Evolutionary conservation across 2,113 vertebrate genomes (phyloP), one percentile per base, ranked within the genome.

Genomic region (Prolemur simus): DNA sequence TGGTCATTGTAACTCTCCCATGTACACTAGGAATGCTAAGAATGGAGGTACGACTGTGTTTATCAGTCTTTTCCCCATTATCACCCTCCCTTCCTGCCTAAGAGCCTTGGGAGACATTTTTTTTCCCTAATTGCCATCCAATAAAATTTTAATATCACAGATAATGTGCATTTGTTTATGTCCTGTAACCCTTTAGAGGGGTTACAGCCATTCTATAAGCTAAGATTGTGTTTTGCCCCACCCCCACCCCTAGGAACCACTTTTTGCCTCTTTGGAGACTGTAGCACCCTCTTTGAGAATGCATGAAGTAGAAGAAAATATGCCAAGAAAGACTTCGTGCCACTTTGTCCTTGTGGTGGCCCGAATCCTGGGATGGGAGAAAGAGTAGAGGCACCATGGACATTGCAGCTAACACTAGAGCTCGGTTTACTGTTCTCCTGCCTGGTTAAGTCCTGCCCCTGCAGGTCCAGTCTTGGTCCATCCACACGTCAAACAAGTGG

Each of bases 341-440:
- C 6, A 10, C 58, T 5, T 56, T 20, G 14, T 39, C 2, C 39
- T 45, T n/a, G 1, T 58, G 39, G 4, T 20, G 13, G 34, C n/a
- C 64, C 12, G 1, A 5, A 66, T n/a, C 56, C 34, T 0, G 4
- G 45, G 21, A 14, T 3, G 1, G 17, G 68, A 5, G 3, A 20
- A 39, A 68, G 29, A 9, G 6, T 2, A 20, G n/a, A 39, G 14
- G 71, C 2, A 7, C 64, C 39, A 0, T 17, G 14, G 39, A 14
- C 47, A 1, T 5, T 8, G n/a, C 21, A 34, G 23, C 49, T 37
- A 17, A n/a, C 32, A 4, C 27, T 14, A 37, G n/a, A 83, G 17
- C 14, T 52, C 23, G 39, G 42, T 54, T 90, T 87, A 42, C 25
- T 45, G 27, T 68, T 71, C 25, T 11, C 49, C n/a, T 49, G 5